These are phyloP conservation scores for Drosophila kanekoi DNA, from an alignment of 2,888 invertebrate genomes.

Conservation along the genomic window DNA sequence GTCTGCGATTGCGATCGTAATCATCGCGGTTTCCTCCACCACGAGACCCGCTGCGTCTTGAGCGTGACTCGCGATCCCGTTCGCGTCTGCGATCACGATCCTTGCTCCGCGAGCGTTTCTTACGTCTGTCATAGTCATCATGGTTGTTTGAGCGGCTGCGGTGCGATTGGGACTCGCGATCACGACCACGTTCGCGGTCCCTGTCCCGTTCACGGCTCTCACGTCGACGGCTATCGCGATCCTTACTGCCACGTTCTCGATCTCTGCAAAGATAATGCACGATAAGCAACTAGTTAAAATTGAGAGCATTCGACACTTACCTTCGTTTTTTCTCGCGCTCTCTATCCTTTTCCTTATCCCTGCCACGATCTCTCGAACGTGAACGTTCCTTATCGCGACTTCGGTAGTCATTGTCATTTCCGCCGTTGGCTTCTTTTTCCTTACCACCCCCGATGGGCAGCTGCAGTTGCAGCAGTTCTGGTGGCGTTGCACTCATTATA, in stretches of 20 bases:
- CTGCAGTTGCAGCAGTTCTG: constrained; percentile 48
- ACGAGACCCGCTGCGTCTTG: constrained; percentile 85
- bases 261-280: constrained; percentile 29
- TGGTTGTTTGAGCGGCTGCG: constrained; percentile 85
- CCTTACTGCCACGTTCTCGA: constrained; percentile 78
- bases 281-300: background rate
- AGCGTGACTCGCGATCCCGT: constrained; percentile 85
- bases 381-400: constrained; percentile 76
- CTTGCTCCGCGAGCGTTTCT: constrained; percentile 71
- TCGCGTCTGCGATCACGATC: constrained; percentile 80
- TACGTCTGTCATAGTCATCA: constrained; percentile 78
- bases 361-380: constrained; percentile 66
- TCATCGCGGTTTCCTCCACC: constrained; percentile 82
- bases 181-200: constrained; percentile 81
- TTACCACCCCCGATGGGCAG: constrained; percentile 26
- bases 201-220: constrained; percentile 81
- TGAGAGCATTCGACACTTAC: constrained; percentile 32
- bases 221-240: constrained; percentile 52
- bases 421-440: constrained; percentile 61
- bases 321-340: constrained; percentile 73
- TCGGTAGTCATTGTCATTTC: constrained; percentile 61
- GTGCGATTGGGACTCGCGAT: constrained; percentile 86
- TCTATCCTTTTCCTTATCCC: constrained; percentile 65
- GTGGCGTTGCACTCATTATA: constrained; percentile 71
- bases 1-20: constrained; percentile 68